Base-by-base conservation (phyloP, 1,140 invertebrate genomes). In the Steinernema khuongi region DNA sequence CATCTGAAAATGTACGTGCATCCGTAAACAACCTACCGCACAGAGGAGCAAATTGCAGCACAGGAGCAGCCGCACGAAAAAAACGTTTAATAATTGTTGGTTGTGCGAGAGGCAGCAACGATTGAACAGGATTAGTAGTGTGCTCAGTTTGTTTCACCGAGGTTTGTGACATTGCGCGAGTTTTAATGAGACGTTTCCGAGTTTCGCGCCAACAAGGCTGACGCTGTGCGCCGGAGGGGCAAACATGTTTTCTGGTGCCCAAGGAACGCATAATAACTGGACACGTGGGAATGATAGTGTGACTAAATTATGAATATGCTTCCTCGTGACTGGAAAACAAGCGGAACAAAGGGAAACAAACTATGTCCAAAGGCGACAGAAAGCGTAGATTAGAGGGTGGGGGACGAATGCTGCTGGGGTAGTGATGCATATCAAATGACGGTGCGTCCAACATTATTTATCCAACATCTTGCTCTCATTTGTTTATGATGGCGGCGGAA, bases 401-500 rank as follows among this genome's bases (percentile, higher is more conserved):
- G 36, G 36, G n/a, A 17, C 14, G 50, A 22, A 60, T 60, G 50
- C 14, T 60, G 50, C 50, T 26, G 11, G 7, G 11, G 50, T 60
- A 22, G 50, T 26, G 50, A 60, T 60, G 50, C 50, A 60, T 60
- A 60, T 60, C 50, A 60, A 60, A 60, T 60, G 26, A n/a, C 50
- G 7, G 11, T 60, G n/a, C 50, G 7, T 26, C 50, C 50, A 60
- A 60, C 50, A 60, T 60, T 60, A 60, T 60, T 60, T 60, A 60
- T 60, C 50, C 50, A 2, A 22, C 50, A n/a, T n/a, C n/a, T n/a
- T n/a, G 50, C 14, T n/a, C 50, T n/a, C 50, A 60, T 60, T 60
- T 60, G 50, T 60, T 60, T 60, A 60, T 60, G 50, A n/a, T n/a
- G n/a, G n/a, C n/a, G n/a, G 14, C 50, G 50, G 50, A 60, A 60